These are phyloP conservation scores for Danaus melanippus DNA, from an alignment of 1,140 invertebrate species.

Conservation along the genomic window DNA sequence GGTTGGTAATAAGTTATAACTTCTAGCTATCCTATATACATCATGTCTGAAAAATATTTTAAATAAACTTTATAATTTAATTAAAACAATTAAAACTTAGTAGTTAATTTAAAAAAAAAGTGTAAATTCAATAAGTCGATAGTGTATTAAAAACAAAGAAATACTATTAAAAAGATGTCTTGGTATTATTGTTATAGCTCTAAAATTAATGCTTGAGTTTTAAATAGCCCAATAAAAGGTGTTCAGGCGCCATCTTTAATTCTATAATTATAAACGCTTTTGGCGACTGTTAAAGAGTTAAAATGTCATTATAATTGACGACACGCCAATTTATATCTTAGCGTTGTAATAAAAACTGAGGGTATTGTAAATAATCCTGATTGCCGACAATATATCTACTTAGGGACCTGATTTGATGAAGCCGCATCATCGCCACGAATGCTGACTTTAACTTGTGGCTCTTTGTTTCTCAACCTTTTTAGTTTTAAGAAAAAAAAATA, in stretches of 20 bases:
- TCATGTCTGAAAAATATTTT: no score
- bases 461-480: no score
- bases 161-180: no score
- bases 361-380: slow-evolving; percentile 45
- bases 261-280: slow-evolving; percentile 43
- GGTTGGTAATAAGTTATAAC: no score
- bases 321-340: slow-evolving; percentile 37
- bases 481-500: no score
- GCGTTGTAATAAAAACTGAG: slow-evolving; percentile 34
- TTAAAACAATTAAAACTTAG: no score
- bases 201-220: slow-evolving; percentile 2
- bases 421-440: slow-evolving; percentile 6
- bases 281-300: slow-evolving; percentile 35
- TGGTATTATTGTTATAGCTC: slow-evolving; percentile 1
- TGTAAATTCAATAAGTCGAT: no score
- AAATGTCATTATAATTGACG: slow-evolving; percentile 43
- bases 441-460: no score
- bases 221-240: slow-evolving; percentile 21
- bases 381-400: slow-evolving; percentile 36
- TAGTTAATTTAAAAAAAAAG: no score
- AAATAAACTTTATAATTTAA: no score
- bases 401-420: slow-evolving; percentile 20
- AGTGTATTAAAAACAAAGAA: no score
- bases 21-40: no score
- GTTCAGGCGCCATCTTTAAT: slow-evolving; percentile 29